Evolutionary conservation across 2,113 vertebrate genomes (phyloP).

Genomic region (Hipposideros armiger): DNA sequence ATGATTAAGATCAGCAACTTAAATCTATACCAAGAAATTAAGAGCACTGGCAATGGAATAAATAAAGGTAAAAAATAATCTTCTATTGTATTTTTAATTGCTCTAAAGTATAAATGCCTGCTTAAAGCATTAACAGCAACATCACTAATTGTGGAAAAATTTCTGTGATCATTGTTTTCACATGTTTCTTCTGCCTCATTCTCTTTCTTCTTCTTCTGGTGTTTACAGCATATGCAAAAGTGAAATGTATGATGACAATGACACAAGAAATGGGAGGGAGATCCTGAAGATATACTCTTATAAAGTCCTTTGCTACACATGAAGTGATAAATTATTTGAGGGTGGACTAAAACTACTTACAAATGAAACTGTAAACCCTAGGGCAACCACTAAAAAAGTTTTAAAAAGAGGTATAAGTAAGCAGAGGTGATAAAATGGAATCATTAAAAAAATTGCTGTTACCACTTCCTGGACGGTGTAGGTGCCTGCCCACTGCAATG

Average conservation of each 20-base stretch:
- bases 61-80: background rate
- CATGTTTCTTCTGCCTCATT: constrained; percentile 38
- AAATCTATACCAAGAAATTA: constrained; percentile 44
- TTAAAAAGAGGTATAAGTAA: background rate
- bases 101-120: constrained; percentile 11
- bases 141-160: background rate
- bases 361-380: background rate
- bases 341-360: background rate
- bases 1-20: constrained; percentile 43
- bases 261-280: background rate
- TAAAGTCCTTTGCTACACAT: background rate
- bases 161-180: background rate
- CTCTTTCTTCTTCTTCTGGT: background rate
- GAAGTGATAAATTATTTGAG: constrained; percentile 15
- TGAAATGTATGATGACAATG: background rate
- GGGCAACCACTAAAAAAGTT: background rate
- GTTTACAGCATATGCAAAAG: background rate
- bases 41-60: background rate
- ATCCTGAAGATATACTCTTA: background rate
- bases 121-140: constrained; percentile 9
- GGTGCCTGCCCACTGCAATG: no score
- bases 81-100: constrained; percentile 25
- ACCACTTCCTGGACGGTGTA: no score
- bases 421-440: background rate
- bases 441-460: background rate